Evolutionary conservation across 2,113 vertebrate genomes (phyloP), one percentile per base, ranked within the genome.

Genomic region (Scomber japonicus): DNA sequence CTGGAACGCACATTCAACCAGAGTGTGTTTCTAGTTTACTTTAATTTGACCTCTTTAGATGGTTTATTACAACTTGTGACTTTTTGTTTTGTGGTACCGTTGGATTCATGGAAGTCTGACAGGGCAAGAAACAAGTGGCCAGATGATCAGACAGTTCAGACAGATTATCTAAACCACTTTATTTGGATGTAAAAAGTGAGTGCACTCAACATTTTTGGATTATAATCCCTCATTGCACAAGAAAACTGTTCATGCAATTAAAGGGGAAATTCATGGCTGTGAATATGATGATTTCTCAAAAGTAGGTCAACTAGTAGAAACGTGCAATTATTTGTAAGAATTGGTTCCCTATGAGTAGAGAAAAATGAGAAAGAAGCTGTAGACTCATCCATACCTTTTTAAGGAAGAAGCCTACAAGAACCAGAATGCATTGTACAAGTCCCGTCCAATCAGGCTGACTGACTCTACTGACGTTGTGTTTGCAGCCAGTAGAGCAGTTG

Each of bases 11-110:
- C 53, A 14, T 44, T 27, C 45, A 68, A 57, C 21, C 46, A 66
- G 11, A 71, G 48, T 64, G 48, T 64, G 45, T 77, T 67, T 80
- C 14, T 76, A 21, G 46, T 69, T 70, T 14, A 27, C 44, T 68
- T 30, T 45, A 27, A 11, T 51, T 75, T 40, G 7, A 40, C 9
- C 35, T 27, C 24, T 27, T 27, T 27, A 27, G 24, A 27, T 27
- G 9, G 8, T 68, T 64, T 17, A 10, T 8, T 53, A 14, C 49
- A 75, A 49, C n/a, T 40, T 67, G 14, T 19, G 24, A 54, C 11
- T 50, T n/a, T 9, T 57, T 40, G 24, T 53, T 55, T 54, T 70
- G 45, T 63, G 51, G 6, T 62, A 3, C 24, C 45, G 19, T 11
- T 62, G 3, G n/a, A 16, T 53, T 59, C 21, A 8, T 16, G 11